Percentiles rank a stretch among this genome's conserved stretches.
phyloP scores from a whole-genome alignment of 2,797 vertebrate species.

The Gobionotothen gibberifrons region DNA sequence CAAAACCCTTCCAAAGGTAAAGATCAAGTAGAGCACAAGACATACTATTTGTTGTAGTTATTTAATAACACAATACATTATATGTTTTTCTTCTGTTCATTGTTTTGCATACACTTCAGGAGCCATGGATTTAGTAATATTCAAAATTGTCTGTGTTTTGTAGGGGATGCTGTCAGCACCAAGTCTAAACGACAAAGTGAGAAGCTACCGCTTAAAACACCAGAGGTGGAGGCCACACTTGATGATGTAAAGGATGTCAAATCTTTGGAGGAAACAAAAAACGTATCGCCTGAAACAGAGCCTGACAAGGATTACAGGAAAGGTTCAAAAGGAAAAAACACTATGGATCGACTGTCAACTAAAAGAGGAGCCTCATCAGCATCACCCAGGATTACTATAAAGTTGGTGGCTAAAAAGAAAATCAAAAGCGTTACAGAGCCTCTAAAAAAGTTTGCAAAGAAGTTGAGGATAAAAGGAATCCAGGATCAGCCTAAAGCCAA shows the following conservation, averaged over 20 bases:
- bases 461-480: conserved; percentile 84
- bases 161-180: conserved; percentile 75
- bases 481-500: conserved; percentile 85
- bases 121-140: conserved; percentile 7
- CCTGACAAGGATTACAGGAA: conserved; percentile 77
- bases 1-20: conserved; percentile 87
- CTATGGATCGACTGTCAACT: conserved; percentile 64
- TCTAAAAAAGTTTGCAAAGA: conserved; percentile 77
- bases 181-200: conserved; percentile 79
- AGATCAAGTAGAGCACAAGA: conserved; percentile 47
- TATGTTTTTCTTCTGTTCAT: neutral
- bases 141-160: conserved; percentile 22
- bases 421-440: conserved; percentile 76
- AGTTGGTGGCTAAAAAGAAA: conserved; percentile 86
- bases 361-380: conserved; percentile 72
- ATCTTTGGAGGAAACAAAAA: conserved; percentile 72
- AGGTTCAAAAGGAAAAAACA: conserved; percentile 76
- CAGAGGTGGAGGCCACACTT: conserved; percentile 72
- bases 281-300: conserved; percentile 69
- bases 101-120: neutral
- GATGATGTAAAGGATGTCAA: conserved; percentile 70
- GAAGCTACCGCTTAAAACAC: conserved; percentile 73
- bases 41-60: conserved; percentile 3
- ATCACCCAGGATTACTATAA: conserved; percentile 86
- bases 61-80: neutral